Base-by-base conservation (phyloP, 2,113 vertebrate species). In the Actinemys pallida region DNA sequence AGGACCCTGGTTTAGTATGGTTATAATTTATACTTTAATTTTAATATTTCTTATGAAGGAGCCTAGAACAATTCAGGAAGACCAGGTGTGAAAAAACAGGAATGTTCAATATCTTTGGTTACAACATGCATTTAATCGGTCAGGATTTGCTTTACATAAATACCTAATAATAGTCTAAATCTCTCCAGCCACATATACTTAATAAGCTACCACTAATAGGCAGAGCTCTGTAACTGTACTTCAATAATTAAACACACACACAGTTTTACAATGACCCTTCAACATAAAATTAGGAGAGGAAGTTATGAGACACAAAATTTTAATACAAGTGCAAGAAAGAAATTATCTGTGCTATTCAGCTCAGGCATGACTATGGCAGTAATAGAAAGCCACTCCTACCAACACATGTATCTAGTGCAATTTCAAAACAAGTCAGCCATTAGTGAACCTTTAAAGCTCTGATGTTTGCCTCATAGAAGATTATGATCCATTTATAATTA, bases 111-210 rank as follows among this genome's bases (percentile, higher is more conserved):
- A 83, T 65, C 82, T 45, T 1, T 8, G 35, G 27, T 39, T 1
- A 2, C 1, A 17, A 80, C 4, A 81, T 65, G 29, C 1, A 19
- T n/a, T 42, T 72, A 76, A 35, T 4, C 1, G 4, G 0, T 0
- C 1, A 2, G 3, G 35, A 53, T 81, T 52, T 25, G 17, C 59
- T 56, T 31, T 29, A 83, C 10, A 57, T 2, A 81, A 12, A 20
- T 0, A 81, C 11, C 53, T 22, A 42, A 1, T 1, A 69, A 83
- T 76, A 79, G 76, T 47, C 42, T 13, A 31, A 86, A 22, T 42
- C 65, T 80, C 42, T 86, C 35, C 0, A 0, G 0, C 5, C 17
- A 7, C 0, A 0, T 0, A 39, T 35, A 86, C 81, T 29, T 35
- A 89, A 10, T 13, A 2, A 1, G 0, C 4, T 4, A 47, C 12